phyloP scores from a whole-genome alignment of 64 coral and sea anemone genomes.

The Anthopleura sola region DNA sequence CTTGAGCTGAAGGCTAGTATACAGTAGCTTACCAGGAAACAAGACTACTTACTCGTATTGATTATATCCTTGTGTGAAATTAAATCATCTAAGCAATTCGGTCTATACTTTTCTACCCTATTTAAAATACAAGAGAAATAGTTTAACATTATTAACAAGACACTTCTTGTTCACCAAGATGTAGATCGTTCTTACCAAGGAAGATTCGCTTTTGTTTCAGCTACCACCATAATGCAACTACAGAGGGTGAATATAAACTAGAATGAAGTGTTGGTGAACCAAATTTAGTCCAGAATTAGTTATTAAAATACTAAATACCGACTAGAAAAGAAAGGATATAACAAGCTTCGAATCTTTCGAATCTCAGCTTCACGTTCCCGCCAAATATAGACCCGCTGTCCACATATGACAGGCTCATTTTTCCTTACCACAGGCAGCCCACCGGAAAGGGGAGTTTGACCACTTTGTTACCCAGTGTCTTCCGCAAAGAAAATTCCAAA shows the following conservation, averaged over 20 bases:
- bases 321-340: neutral
- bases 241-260: neutral
- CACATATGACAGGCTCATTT: neutral
- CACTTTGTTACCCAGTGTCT: too few relatives aligned
- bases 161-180: neutral
- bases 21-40: neutral
- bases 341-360: neutral
- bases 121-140: neutral
- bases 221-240: constrained; percentile 45
- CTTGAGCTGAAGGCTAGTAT: neutral
- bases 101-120: constrained; percentile 99
- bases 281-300: neutral
- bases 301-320: neutral
- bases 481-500: neutral
- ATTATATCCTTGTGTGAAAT: constrained; percentile 98
- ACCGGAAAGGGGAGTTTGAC: neutral
- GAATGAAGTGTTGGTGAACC: neutral
- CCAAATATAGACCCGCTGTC: neutral
- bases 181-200: constrained; percentile 45
- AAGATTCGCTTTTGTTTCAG: constrained; percentile 49
- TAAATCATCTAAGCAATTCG: constrained; percentile 83
- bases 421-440: neutral
- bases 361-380: neutral
- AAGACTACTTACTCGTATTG: constrained; percentile 78
- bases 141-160: too few relatives aligned